Percentiles rank a stretch among this genome's conserved stretches.
Evolutionary conservation across 2,113 vertebrate genomes (phyloP).

Genomic region (Origma solitaria): DNA sequence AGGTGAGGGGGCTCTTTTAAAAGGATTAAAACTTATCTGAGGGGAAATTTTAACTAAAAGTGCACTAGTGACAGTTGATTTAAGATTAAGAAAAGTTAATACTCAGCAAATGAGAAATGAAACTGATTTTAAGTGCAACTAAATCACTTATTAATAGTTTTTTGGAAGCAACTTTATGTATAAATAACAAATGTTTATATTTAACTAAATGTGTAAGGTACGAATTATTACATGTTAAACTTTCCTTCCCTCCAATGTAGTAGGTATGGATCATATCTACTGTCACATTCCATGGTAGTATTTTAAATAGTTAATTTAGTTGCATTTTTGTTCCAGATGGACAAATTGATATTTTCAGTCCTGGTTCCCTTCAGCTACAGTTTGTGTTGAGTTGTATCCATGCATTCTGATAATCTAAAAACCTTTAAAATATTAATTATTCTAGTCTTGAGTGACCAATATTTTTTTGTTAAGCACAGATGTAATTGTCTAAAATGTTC

Average conservation of each 20-base stretch:
- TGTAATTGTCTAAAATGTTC: conserved; percentile 79
- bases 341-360: conserved; percentile 72
- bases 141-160: conserved; percentile 85
- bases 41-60: conserved; percentile 80
- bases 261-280: conserved; percentile 71
- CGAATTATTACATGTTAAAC: conserved; percentile 76
- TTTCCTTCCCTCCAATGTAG: conserved; percentile 65
- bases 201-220: conserved; percentile 85
- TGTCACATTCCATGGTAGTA: conserved; percentile 77
- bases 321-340: conserved; percentile 69
- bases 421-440: conserved; percentile 74
- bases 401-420: conserved; percentile 78
- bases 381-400: conserved; percentile 77
- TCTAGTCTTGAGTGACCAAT: conserved; percentile 80
- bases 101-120: conserved; percentile 68
- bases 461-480: conserved; percentile 80
- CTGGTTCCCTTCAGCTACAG: conserved; percentile 69
- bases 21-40: conserved; percentile 77
- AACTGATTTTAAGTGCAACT: conserved; percentile 79
- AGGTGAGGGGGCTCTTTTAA: conserved; percentile 82
- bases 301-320: conserved; percentile 76
- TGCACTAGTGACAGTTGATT: conserved; percentile 73
- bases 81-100: conserved; percentile 79
- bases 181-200: conserved; percentile 88
- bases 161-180: conserved; percentile 82